Conservation (phyloP, 2,888 invertebrate genomes). For the Acleris cristana region DNA sequence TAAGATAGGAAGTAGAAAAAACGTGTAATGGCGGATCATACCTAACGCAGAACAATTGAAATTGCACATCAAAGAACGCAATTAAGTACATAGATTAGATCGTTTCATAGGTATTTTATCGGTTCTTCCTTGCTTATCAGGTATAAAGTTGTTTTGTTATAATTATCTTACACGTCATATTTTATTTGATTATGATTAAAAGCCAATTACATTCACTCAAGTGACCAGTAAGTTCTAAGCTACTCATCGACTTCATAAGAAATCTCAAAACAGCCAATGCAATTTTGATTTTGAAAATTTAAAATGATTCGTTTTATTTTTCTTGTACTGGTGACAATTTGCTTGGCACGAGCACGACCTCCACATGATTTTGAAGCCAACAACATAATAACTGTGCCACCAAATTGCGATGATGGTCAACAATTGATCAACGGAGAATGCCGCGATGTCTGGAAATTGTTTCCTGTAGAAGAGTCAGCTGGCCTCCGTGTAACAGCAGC, state of each 20-base stretch:
- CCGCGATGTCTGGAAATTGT: conserved; percentile 14
- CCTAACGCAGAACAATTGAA: conserved; percentile 2
- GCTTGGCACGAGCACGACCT: conserved; percentile 27
- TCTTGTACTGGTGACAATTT: conserved; percentile 15
- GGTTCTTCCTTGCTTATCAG: conserved; percentile 16
- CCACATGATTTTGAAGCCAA: conserved; percentile 33
- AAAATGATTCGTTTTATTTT: conserved; percentile 23
- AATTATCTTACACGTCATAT: conserved; percentile 30
- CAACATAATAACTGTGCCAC: conserved; percentile 22
- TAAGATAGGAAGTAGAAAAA: not conserved
- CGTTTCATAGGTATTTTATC: not conserved
- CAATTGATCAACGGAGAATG: conserved; percentile 25
- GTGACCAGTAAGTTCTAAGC: conserved; percentile 33
- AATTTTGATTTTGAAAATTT: not conserved
- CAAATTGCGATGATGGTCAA: conserved; percentile 23
- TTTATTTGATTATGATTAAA: conserved; percentile 51
- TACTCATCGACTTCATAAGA: conserved; percentile 15
- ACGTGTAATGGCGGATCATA: not conserved
- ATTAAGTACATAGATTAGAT: conserved; percentile 27
- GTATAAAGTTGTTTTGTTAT: conserved; percentile 26
- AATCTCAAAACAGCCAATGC: not conserved
- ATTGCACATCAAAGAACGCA: conserved; percentile 24
- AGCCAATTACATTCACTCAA: conserved; percentile 48
- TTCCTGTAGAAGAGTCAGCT: not conserved
- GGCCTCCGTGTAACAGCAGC: conserved; percentile 2